Evolutionary conservation across 2,113 vertebrate genomes (phyloP), one percentile per base, ranked within the genome.

Genomic region (Lepus americanus): DNA sequence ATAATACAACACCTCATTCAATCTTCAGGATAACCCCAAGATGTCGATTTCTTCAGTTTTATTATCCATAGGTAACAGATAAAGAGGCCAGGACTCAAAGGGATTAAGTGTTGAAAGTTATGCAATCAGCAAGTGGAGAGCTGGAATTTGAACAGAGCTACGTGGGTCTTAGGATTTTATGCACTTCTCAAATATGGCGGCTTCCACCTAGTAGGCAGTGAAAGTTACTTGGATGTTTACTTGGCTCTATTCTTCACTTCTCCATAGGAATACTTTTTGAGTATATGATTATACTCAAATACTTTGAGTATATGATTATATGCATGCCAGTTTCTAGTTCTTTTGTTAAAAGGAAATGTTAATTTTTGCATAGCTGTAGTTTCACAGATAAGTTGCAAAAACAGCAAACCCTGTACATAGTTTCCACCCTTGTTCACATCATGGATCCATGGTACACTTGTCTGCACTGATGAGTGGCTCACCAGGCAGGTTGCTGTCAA

Each of bases 111-210:
- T 9, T 89, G 22, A 64, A 51, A 19, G 20, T 53, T 51, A 31
- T 9, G 14, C 4, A 55, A 49, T 23, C 13, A 69, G 12, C 8
- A 53, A 79, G 25, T 20, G 2, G 12, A 44, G 59, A 31, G 29
- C 59, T 95, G 86, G 89, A 82, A 93, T 53, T 84, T 90, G 74
- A 87, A 92, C 91, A 70, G 20, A 44, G 51, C 7, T n/a, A 4
- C 31, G 29, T 7, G 12, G 8, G 64, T 27, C 59, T 64, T 4
- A 11, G 89, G 53, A 0, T 77, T 29, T 14, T 29, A 19, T 0
- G 8, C 27, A 19, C 36, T 87, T 31, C 25, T 66, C 80, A 88
- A 61, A 27, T 53, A 23, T 3, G 51, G 44, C 3, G 27, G 14
- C 64, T 51, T 73, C 55, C 49, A 87, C 16, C 14, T 82, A 91